Conservation (phyloP, 2,113 vertebrate genomes). For the Myrmophylax atrothorax region DNA sequence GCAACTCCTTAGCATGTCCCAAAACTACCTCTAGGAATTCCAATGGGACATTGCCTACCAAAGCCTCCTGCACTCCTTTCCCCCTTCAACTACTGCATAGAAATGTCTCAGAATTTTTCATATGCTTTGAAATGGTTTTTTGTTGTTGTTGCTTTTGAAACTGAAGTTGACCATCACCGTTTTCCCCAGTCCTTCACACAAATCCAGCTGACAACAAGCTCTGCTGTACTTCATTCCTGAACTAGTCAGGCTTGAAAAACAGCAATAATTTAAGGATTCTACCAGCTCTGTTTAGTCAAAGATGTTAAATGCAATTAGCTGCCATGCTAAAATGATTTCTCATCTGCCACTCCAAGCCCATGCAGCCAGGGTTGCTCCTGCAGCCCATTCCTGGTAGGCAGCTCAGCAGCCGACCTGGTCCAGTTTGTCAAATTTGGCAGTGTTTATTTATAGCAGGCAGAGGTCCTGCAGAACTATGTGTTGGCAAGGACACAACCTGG, state of each 20-base stretch:
- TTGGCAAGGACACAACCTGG: conserved; percentile 65
- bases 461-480: conserved; percentile 69
- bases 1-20: not conserved
- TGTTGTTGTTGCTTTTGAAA: not conserved
- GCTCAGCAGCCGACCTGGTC: conserved; percentile 36
- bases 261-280: not conserved
- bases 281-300: not conserved
- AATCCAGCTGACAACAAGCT: not conserved
- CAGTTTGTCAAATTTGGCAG: conserved; percentile 68
- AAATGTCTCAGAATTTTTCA: not conserved
- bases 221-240: not conserved
- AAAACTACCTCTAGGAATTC: not conserved
- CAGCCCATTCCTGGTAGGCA: conserved; percentile 42
- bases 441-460: conserved; percentile 79
- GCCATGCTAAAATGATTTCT: not conserved
- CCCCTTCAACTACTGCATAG: not conserved
- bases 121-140: not conserved
- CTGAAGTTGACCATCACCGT: not conserved
- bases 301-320: not conserved
- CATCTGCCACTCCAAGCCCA: not conserved
- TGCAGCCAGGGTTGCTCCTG: not conserved
- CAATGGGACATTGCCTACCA: fast-evolving
- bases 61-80: not conserved
- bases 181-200: not conserved
- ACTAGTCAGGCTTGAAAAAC: not conserved